Base-by-base conservation (phyloP, 2,797 vertebrate genomes). In the Syngnathus rostellatus region DNA sequence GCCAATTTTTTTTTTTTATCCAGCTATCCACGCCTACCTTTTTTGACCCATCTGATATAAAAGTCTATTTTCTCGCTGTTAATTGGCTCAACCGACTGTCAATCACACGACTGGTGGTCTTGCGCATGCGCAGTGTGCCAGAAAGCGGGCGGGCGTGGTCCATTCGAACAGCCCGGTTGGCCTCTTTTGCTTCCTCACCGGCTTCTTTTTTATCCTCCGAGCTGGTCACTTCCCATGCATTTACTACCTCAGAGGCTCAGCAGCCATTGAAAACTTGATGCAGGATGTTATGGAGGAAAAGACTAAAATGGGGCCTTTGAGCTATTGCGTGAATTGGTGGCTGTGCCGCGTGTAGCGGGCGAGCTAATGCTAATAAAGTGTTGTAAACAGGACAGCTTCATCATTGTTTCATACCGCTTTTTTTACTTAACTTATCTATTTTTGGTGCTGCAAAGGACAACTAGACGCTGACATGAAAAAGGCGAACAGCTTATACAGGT, bases 401-500 rank as follows among this genome's bases (percentile, higher is more conserved):
- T 10, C 19, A 6, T 23, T 54, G 7, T 23, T 16, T 23, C 39
- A 14, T 25, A 53, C 53, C 17, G 16, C n/a, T 4, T 21, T 43
- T 43, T 58, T 57, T 10, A 10, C 1, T 70, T 21, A 12, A 10
- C 31, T 3, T 23, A 41, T 9, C 3, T 53, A 64, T 66, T 64
- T 70, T 4, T 0, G 6, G 0, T 1, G 21, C 57, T 63, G 61
- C 31, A 50, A 21, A 62, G 23, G 41, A 43, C n/a, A 6, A 54
- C 1, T 60, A 66, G n/a, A 8, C 64, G 3, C 38, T 21, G 72
- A 78, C 2, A 92, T 92, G 91, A 91, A 88, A 82, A 78, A 83
- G 2, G 81, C 82, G 0, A 85, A 83, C 80, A 89, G 86, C 72
- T 79, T 89, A 17, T 88, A 91, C 64, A 91, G 91, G 91, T 91